Evolutionary conservation across 2,113 vertebrate genomes (phyloP), one percentile per base, ranked within the genome.

Genomic region (Elephantulus edwardii): DNA sequence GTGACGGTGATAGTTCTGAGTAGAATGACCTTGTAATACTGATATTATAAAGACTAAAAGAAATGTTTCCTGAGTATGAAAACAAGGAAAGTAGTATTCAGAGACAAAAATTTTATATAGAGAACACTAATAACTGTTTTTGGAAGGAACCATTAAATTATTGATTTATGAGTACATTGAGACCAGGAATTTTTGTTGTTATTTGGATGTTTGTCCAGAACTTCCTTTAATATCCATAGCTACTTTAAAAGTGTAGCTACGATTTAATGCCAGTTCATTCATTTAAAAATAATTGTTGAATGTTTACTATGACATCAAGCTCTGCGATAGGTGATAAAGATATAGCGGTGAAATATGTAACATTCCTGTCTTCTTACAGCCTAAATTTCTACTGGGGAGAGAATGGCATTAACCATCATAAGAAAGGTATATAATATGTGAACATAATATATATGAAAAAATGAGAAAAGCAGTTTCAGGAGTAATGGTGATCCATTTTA

Each of bases 221-320:
- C 62, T 85, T 82, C 3, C 80, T 68, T 66, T 82, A 78, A 91
- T 82, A 82, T 86, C 78, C 68, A 26, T 79, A 86, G 48, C 6
- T 52, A 68, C 33, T 76, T 88, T 86, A 22, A 92, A 66, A 91
- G 74, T 82, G 78, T 91, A 77, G 35, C 3, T 74, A 52, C 58
- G 42, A 60, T 82, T 77, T 84, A 76, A 81, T 86, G 24, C 30
- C 28, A 83, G 44, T 35, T 88, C 22, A 64, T 72, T 88, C 62
- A 52, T 75, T 82, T 92, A 86, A 79, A 74, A 38, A 6, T 86
- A 56, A 81, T 93, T 90, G 74, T 90, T 79, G 52, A 44, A 8
- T 82, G 24, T 42, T 86, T 86, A 83, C 19, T 75, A 20, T 52
- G 6, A 12, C 71, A 24, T 71, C 16, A 74, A 20, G 12, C 58